Conservation (phyloP, 2,888 invertebrate genomes). For the Diaprepes abbreviatus region DNA sequence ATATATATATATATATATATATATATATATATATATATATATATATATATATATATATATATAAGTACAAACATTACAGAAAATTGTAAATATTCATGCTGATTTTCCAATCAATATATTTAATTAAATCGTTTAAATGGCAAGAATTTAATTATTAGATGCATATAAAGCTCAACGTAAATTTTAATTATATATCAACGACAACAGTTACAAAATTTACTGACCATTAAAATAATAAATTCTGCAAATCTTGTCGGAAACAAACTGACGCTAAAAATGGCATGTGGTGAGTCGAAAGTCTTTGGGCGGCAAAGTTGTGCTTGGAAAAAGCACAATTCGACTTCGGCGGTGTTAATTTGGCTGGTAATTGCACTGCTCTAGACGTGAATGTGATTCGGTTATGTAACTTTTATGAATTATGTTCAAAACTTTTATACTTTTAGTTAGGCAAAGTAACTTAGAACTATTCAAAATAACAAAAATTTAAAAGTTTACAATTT, state of each 20-base stretch:
- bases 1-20: too few relatives aligned
- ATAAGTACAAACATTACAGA: too few relatives aligned
- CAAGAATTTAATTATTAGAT: constrained; percentile 21
- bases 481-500: too few relatives aligned
- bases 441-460: too few relatives aligned
- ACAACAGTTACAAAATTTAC: constrained; percentile 39
- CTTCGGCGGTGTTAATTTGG: constrained; percentile 35
- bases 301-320: constrained; percentile 24
- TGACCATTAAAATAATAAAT: constrained; percentile 36
- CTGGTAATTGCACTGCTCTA: constrained; percentile 41
- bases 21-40: too few relatives aligned
- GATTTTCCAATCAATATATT: background rate
- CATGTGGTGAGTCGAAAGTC: constrained; percentile 21
- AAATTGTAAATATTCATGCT: too few relatives aligned
- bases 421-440: constrained; percentile 34
- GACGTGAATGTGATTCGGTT: constrained; percentile 34
- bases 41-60: too few relatives aligned
- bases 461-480: too few relatives aligned
- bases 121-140: constrained; percentile 13
- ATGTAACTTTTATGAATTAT: constrained; percentile 44
- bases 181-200: constrained; percentile 33
- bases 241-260: constrained; percentile 18
- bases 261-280: constrained; percentile 34
- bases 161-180: background rate
- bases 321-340: constrained; percentile 29